phyloP scores from a whole-genome alignment of 2,113 vertebrate species.

The Pseudolaguvia tuberculata region DNA sequence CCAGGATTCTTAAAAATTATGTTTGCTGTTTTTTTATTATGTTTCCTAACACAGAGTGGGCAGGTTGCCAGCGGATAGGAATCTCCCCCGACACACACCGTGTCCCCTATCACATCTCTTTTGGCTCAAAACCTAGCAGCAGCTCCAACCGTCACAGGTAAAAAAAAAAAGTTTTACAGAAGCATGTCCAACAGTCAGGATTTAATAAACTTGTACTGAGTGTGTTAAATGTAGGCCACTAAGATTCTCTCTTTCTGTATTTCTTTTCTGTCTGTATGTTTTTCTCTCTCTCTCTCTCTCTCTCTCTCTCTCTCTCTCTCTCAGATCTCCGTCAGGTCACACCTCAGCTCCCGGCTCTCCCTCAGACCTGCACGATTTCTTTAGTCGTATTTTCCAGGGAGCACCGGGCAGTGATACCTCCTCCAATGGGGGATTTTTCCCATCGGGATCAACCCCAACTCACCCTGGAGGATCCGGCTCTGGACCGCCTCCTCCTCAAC shows the following conservation, averaged over 20 bases:
- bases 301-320: slow-evolving; percentile 2
- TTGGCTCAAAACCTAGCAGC: slow-evolving; percentile 76
- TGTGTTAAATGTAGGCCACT: not conserved
- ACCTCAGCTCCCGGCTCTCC: slow-evolving; percentile 66
- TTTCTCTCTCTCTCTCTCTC: not conserved
- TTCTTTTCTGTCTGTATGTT: no score
- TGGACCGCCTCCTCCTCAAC: slow-evolving; percentile 60
- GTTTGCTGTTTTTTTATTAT: not conserved
- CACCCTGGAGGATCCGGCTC: slow-evolving; percentile 56
- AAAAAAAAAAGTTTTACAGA: no score
- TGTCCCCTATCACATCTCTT: slow-evolving; percentile 92
- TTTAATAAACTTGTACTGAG: no score
- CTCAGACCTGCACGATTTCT: slow-evolving; percentile 83
- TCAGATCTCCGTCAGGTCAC: slow-evolving; percentile 72
- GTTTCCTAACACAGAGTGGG: slow-evolving; percentile 77
- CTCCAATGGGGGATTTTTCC: slow-evolving; percentile 77
- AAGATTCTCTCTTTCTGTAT: not conserved
- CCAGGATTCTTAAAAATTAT: not conserved
- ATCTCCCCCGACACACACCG: slow-evolving; percentile 90
- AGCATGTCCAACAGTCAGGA: no score
- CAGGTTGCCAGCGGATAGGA: slow-evolving; percentile 85
- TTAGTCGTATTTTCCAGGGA: slow-evolving; percentile 82
- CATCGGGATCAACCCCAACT: slow-evolving; percentile 61
- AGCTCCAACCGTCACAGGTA: slow-evolving; percentile 77
- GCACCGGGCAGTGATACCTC: slow-evolving; percentile 69